Evolutionary conservation across 2,113 vertebrate species (phyloP), one percentile per base, ranked within the genome.

Genomic region (Cyprinodon variegatus): DNA sequence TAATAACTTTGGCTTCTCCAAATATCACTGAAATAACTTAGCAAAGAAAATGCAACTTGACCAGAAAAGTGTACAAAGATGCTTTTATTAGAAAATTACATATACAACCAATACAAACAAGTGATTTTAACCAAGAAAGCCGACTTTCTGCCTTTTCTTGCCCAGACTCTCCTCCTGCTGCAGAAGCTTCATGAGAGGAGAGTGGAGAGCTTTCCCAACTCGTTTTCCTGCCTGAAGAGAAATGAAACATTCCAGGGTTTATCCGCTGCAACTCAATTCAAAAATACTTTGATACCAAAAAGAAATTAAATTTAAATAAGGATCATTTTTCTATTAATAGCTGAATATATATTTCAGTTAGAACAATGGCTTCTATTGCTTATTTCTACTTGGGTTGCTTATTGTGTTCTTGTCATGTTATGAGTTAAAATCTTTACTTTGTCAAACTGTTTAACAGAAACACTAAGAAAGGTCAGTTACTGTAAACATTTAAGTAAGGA

Each of bases 141-240:
- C 98, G 20, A 99, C 96, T 91, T 97, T 99, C 81, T 94, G 93
- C 68, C 95, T 92, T 48, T 93, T 93, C 41, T 93, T 93, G 22
- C 97, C 97, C 77, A 97, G 84, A 84, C 84, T 92, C 83, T 98
- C 96, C 79, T 99, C 96, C 90, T 97, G 94, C 72, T 95, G 93
- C 75, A 98, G 91, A 48, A 96, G 68, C 72, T 91, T 93, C 90
- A 96, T 96, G 72, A 99, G 91, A 2, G 96, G 95, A 68, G 76
- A 0, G 9, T 98, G 97, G 70, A 97, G 93, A 3, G 90, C 85
- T 79, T 97, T 98, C 45, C 97, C 97, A 6, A 98, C 96, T 53
- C 96, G 94, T 82, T 96, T 97, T 72, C 97, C 96, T 0, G 95
- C 95, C 98, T 95, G 88, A 10, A 82, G 11, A 78, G 4, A 84